phyloP scores from a whole-genome alignment of 2,888 invertebrate genomes.

The Sinotaia quadrata region DNA sequence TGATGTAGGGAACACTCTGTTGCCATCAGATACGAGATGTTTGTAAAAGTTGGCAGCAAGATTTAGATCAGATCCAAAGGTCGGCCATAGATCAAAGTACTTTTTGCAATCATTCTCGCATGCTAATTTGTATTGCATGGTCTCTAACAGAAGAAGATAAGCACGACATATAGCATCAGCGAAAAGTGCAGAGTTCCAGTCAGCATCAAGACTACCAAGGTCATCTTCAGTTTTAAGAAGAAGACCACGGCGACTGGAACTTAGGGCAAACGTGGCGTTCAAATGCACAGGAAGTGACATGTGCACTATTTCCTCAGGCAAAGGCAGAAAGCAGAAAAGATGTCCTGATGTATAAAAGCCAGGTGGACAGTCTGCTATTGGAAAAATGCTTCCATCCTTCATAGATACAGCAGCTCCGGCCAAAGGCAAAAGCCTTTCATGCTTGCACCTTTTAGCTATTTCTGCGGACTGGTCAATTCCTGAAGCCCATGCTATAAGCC shows the following conservation, averaged over 20 bases:
- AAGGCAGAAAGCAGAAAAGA: slow-evolving; percentile 46
- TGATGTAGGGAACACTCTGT: not conserved
- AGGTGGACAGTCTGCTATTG: not conserved
- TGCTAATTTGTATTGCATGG: slow-evolving; percentile 26
- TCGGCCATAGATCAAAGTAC: slow-evolving; percentile 33
- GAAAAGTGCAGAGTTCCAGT: slow-evolving; percentile 54
- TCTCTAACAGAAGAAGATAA: slow-evolving; percentile 43
- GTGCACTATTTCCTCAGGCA: not conserved
- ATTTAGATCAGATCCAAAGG: not conserved
- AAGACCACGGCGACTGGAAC: slow-evolving; percentile 57
- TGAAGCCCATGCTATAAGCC: not conserved
- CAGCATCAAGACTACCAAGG: slow-evolving; percentile 36
- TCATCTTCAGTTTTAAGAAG: slow-evolving; percentile 53
- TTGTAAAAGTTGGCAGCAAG: slow-evolving; percentile 11
- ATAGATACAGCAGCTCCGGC: not conserved
- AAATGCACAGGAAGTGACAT: slow-evolving; percentile 58
- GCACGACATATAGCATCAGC: slow-evolving; percentile 43
- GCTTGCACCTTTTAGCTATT: slow-evolving; percentile 57
- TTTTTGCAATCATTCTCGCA: not conserved
- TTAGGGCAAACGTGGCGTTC: slow-evolving; percentile 64
- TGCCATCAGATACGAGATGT: not conserved
- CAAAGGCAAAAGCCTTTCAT: slow-evolving; percentile 32
- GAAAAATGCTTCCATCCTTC: not conserved
- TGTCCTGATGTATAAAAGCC: slow-evolving; percentile 45
- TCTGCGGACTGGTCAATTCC: not conserved